Conservation (phyloP, 1,140 invertebrate genomes). For the Aphaenogaster rudis region DNA sequence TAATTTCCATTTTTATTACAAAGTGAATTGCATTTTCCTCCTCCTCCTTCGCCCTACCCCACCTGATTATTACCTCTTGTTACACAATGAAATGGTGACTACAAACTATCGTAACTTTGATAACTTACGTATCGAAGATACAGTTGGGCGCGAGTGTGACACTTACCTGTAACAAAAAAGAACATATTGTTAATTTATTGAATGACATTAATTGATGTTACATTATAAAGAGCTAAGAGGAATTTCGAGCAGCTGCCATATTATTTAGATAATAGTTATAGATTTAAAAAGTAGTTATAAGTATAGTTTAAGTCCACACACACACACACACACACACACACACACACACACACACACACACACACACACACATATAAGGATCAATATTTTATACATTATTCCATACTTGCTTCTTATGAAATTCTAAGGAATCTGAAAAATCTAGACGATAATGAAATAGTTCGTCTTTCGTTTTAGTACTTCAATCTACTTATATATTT, state of each 20-base stretch:
- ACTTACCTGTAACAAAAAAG: constrained; percentile 84
- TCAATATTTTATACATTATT: background rate
- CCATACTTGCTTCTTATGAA: background rate
- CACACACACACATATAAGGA: too few relatives aligned
- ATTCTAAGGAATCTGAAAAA: background rate
- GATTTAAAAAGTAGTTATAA: background rate
- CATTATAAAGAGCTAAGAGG: background rate
- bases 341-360: too few relatives aligned
- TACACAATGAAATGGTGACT: constrained; percentile 31
- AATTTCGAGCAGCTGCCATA: background rate
- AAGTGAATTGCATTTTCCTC: constrained; percentile 81
- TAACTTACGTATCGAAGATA: constrained; percentile 61
- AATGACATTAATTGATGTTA: background rate
- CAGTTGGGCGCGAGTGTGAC: background rate
- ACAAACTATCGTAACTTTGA: constrained; percentile 9
- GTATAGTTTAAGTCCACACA: background rate
- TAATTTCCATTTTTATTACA: constrained; percentile 86
- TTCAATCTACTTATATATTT: background rate
- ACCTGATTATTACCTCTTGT: constrained; percentile 57
- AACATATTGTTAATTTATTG: constrained; percentile 48
- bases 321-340: too few relatives aligned
- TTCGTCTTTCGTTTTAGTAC: background rate
- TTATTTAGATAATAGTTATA: background rate
- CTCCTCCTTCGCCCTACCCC: constrained; percentile 39
- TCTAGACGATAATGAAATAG: background rate